Percentiles rank a stretch among this genome's conserved stretches.
These are phyloP conservation scores for Brachylomia viminalis DNA, from an alignment of 2,888 invertebrate species.

Conservation along the genomic window DNA sequence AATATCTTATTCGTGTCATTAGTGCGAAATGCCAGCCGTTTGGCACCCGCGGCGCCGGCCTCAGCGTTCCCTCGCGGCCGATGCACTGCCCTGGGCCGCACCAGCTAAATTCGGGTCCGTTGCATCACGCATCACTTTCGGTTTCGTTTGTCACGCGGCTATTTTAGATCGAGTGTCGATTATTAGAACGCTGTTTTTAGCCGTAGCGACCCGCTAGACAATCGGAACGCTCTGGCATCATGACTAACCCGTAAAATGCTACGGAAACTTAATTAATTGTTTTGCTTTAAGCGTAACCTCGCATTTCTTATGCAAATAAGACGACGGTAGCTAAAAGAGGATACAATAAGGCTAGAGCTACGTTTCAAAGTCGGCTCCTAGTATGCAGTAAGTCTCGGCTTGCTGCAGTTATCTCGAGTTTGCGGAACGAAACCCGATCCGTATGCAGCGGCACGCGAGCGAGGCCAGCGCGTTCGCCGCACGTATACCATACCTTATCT, in stretches of 20 bases:
- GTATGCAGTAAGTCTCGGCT: constrained; percentile 78
- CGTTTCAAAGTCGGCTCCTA: constrained; percentile 82
- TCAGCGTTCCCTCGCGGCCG: constrained; percentile 84
- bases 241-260: constrained; percentile 80
- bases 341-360: constrained; percentile 81
- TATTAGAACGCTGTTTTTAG: constrained; percentile 89
- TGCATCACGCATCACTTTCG: constrained; percentile 90
- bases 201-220: constrained; percentile 76
- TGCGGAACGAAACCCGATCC: constrained; percentile 89
- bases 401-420: constrained; percentile 86
- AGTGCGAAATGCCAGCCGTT: constrained; percentile 89
- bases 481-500: constrained; percentile 60
- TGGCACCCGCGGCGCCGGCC: constrained; percentile 83
- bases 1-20: constrained; percentile 90
- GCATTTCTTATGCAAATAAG: constrained; percentile 84
- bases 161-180: constrained; percentile 89
- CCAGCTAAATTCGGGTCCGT: constrained; percentile 88
- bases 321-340: constrained; percentile 79
- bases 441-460: constrained; percentile 83
- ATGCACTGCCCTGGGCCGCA: constrained; percentile 85
- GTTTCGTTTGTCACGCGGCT: constrained; percentile 89
- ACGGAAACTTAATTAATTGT: constrained; percentile 80
- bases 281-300: constrained; percentile 80
- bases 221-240: constrained; percentile 71
- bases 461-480: constrained; percentile 80